These are phyloP conservation scores for Lithophane semibrunnea DNA, from an alignment of 2,888 invertebrate species.

Conservation along the genomic window DNA sequence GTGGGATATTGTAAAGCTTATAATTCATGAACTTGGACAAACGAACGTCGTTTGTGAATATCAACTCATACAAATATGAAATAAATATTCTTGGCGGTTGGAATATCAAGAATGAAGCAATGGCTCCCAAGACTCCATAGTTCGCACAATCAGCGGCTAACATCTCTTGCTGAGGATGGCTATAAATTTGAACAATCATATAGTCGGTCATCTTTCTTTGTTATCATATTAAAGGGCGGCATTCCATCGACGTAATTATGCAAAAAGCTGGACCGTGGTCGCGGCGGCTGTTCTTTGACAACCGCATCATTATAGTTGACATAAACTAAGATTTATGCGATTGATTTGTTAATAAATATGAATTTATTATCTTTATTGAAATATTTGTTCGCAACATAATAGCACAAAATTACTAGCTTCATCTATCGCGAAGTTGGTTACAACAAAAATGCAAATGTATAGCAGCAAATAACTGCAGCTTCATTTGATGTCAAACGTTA, in stretches of 20 bases:
- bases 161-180: constrained; percentile 79
- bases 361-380: constrained; percentile 74
- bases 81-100: constrained; percentile 25
- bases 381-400: constrained; percentile 54
- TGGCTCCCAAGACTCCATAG: constrained; percentile 58
- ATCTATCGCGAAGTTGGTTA: constrained; percentile 8
- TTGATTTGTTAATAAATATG: constrained; percentile 87
- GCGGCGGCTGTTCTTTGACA: constrained; percentile 88
- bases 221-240: constrained; percentile 88
- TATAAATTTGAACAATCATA: constrained; percentile 73
- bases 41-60: constrained; percentile 9
- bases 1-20: constrained; percentile 34
- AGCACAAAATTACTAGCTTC: constrained; percentile 10
- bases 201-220: constrained; percentile 88
- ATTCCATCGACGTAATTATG: constrained; percentile 89
- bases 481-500: constrained; percentile 54
- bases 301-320: constrained; percentile 89
- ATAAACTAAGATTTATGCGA: constrained; percentile 88
- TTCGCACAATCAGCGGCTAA: constrained; percentile 81
- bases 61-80: constrained; percentile 34
- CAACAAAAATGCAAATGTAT: constrained; percentile 29
- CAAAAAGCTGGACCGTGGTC: constrained; percentile 88
- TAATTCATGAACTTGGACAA: constrained; percentile 1
- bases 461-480: constrained; percentile 46
- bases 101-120: constrained; percentile 56